Conservation (phyloP, 2,113 vertebrate species). For the Pseudolaguvia tuberculata region DNA sequence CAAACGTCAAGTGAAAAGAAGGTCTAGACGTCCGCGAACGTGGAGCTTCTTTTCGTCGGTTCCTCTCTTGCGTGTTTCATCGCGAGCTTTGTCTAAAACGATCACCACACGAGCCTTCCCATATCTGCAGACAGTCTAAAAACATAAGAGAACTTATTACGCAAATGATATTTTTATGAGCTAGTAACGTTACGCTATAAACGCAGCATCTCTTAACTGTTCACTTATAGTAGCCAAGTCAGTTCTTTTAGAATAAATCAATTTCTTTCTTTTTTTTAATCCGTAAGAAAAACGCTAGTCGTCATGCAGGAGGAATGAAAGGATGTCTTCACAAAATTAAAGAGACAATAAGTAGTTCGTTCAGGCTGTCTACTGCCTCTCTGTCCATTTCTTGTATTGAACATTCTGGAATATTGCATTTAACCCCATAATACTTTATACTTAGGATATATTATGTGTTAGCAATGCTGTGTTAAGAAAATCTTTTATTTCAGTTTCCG, state of each 20-base stretch:
- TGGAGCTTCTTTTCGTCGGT: not conserved
- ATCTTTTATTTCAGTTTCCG: too few species aligned
- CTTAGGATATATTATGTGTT: too few species aligned
- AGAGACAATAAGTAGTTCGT: not conserved
- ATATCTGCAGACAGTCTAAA: not conserved
- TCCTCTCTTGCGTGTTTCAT: slow-evolving; percentile 34
- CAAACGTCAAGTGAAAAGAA: not conserved
- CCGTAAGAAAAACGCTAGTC: not conserved
- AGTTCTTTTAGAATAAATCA: not conserved
- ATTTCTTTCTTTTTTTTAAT: too few species aligned
- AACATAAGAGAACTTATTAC: not conserved
- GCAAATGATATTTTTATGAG: too few species aligned
- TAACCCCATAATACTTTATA: too few species aligned
- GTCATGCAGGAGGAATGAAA: not conserved
- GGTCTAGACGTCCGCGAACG: slow-evolving; percentile 13
- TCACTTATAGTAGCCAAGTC: not conserved
- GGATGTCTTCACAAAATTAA: not conserved
- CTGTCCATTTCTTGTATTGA: not conserved
- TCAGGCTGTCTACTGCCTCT: slow-evolving; percentile 4
- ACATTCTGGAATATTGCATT: not conserved
- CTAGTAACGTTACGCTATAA: not conserved
- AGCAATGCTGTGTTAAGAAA: too few species aligned
- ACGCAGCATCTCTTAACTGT: slow-evolving; percentile 3
- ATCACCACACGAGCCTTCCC: not conserved
- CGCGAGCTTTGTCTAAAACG: slow-evolving; percentile 23